Base-by-base conservation (phyloP, 2,797 vertebrate species). In the Clarias laeviceps region DNA sequence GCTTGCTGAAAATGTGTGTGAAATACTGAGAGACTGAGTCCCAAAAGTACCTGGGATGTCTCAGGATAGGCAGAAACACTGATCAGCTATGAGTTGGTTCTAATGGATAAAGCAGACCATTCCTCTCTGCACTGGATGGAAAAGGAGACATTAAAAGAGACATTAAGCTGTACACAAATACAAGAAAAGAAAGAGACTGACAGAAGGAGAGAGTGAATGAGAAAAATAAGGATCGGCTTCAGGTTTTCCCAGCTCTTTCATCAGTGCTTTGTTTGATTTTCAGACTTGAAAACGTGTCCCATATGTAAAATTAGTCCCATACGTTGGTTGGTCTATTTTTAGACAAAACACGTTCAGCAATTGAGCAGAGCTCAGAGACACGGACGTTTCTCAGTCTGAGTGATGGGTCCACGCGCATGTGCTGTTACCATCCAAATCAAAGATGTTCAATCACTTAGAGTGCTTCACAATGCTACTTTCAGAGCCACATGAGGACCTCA, bases 41-140 rank as follows among this genome's bases (percentile, higher is more conserved):
- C 22, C 37, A 59, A 29, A 80, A 45, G 84, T 86, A 70, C 61
- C 82, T 86, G 84, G 86, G 66, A 86, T 72, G 56, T 84, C 54
- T 69, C n/a, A 73, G 74, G 37, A 72, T 22, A 22, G 12, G 70
- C 32, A 82, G 87, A 84, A 76, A 76, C n/a, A 81, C 76, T 83
- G 76, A 81, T 84, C 86, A 88, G 74, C 72, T 90, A 88, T 59
- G 61, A 89, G 84, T 56, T 87, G 82, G 89, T 89, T 91, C 89
- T 89, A 89, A 93, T 92, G 92, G 86, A 88, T 88, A 90, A 90
- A 89, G 32, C 93, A 93, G 93, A 91, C 84, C 88, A 88, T 89
- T 89, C 89, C 82, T 83, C 73, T 73, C 86, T 87, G 68, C 2
- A 5, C 37, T 40, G 37, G 37, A 40, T 7, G 37, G 4, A 40